phyloP scores from a whole-genome alignment of 2,888 invertebrate species.

The Drosophila austrosaltans region DNA sequence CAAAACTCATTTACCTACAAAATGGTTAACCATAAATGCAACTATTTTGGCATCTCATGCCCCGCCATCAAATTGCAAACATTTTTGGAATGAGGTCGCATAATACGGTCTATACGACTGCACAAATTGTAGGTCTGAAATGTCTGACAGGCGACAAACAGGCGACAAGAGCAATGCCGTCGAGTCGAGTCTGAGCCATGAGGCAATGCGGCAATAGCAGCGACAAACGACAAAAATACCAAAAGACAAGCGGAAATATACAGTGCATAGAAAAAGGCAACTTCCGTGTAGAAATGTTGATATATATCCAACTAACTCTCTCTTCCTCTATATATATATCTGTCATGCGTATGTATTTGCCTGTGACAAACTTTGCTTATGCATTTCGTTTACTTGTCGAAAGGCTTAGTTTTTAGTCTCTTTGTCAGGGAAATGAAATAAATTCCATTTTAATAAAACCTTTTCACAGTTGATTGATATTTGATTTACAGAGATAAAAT shows the following conservation, averaged over 20 bases:
- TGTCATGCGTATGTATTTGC: constrained; percentile 18
- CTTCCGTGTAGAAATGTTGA: constrained; percentile 62
- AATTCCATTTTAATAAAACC: neutral
- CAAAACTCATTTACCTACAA: constrained; percentile 66
- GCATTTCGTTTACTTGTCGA: constrained; percentile 53
- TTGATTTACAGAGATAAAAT: neutral
- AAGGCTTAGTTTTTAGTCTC: constrained; percentile 16
- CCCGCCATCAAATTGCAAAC: constrained; percentile 48
- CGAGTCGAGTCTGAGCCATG: constrained; percentile 22
- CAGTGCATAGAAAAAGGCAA: constrained; percentile 46
- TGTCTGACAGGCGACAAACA: constrained; percentile 57
- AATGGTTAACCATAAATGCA: constrained; percentile 64
- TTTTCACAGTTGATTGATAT: neutral
- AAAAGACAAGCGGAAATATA: constrained; percentile 64
- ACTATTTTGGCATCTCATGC: constrained; percentile 71
- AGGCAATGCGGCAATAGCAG: constrained; percentile 41
- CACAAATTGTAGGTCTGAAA: constrained; percentile 1
- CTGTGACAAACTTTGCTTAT: constrained; percentile 44
- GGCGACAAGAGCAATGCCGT: constrained; percentile 45
- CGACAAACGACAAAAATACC: constrained; percentile 15
- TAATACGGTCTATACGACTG: neutral
- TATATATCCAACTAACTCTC: constrained; percentile 34
- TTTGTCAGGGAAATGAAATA: neutral
- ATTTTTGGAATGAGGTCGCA: constrained; percentile 28
- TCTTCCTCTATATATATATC: constrained; percentile 44